Percentiles rank a stretch among this genome's conserved stretches.
Conservation (phyloP, 1,140 invertebrate genomes). For the Procambarus clarkii region DNA sequence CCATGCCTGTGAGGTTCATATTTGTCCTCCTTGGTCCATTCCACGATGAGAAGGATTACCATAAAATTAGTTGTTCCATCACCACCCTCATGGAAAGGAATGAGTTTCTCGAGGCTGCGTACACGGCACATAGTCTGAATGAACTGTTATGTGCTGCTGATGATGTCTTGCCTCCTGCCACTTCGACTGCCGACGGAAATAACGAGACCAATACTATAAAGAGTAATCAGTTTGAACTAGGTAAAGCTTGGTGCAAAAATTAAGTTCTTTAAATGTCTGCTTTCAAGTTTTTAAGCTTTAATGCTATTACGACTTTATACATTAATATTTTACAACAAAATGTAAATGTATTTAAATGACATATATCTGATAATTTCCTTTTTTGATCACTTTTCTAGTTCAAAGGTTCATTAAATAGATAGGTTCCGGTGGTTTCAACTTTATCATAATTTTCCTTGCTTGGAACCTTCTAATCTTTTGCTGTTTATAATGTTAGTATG, state of each 20-base stretch:
- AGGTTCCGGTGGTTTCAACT: too few species aligned
- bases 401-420: too few species aligned
- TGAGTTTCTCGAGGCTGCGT: conserved; percentile 93
- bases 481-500: too few species aligned
- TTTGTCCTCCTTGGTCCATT: conserved; percentile 92
- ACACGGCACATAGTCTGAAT: conserved; percentile 89
- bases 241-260: conserved; percentile 1
- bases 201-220: conserved; percentile 61
- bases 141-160: conserved; percentile 94
- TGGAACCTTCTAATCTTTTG: too few species aligned
- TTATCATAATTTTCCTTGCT: too few species aligned
- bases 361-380: too few species aligned
- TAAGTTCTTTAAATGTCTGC: too few species aligned
- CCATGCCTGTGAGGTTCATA: conserved; percentile 94
- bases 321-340: too few species aligned
- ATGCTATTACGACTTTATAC: too few species aligned
- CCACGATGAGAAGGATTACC: conserved; percentile 90
- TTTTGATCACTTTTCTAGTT: too few species aligned
- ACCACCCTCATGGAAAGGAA: conserved; percentile 96
- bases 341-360: too few species aligned
- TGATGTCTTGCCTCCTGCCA: conserved; percentile 94
- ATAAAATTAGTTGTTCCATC: conserved; percentile 96
- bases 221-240: conserved; percentile 58
- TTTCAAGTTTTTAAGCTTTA: too few species aligned
- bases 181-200: conserved; percentile 94